phyloP scores from a whole-genome alignment of 2,797 vertebrate species.

The Crenuchus spilurus region DNA sequence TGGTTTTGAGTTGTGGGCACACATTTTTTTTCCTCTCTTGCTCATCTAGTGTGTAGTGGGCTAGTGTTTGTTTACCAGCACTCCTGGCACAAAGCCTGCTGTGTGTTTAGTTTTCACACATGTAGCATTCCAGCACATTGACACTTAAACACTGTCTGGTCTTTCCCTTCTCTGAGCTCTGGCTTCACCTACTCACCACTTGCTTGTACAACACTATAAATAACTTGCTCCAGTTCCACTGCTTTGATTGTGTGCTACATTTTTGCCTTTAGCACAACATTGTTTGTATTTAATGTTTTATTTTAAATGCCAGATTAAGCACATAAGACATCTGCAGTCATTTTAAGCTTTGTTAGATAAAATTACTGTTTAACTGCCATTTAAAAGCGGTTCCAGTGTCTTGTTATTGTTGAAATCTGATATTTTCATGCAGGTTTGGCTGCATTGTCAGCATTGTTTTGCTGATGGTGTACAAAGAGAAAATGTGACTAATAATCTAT shows the following conservation, averaged over 20 bases:
- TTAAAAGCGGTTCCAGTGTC: not conserved
- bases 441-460: not conserved
- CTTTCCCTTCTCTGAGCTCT: not conserved
- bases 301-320: no score
- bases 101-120: slow-evolving; percentile 6
- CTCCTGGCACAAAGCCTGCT: slow-evolving; percentile 20
- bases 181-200: not conserved
- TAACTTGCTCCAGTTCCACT: not conserved
- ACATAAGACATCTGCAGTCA: no score
- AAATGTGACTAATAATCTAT: not conserved
- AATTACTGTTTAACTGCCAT: no score
- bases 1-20: slow-evolving; percentile 1
- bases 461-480: not conserved
- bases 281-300: no score
- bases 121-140: not conserved
- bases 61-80: slow-evolving; percentile 35
- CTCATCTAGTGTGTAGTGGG: slow-evolving; percentile 31
- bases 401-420: not conserved
- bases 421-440: not conserved
- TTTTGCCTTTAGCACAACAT: no score
- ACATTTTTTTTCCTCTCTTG: slow-evolving; percentile 21
- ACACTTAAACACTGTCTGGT: not conserved
- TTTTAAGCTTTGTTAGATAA: no score
- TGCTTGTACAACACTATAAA: not conserved
- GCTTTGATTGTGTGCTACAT: no score